phyloP scores from a whole-genome alignment of 2,888 invertebrate species.

The Amphipyra tragopoginis region DNA sequence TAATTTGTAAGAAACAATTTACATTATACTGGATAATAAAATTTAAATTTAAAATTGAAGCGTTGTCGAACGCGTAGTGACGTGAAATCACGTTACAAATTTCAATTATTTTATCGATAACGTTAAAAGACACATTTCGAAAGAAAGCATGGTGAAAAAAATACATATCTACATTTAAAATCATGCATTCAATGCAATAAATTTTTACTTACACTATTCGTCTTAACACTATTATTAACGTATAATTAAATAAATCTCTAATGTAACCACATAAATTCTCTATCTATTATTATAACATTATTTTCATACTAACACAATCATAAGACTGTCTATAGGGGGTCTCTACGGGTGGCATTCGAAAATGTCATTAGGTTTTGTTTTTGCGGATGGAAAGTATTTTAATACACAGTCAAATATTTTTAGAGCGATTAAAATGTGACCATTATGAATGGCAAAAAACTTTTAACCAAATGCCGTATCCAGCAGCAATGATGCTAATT shows the following conservation, averaged over 20 bases:
- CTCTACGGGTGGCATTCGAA: constrained; percentile 49
- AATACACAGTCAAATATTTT: constrained; percentile 22
- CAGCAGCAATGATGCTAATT: no score
- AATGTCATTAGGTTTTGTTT: constrained; percentile 31
- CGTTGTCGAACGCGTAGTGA: constrained; percentile 36
- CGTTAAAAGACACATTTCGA: constrained; percentile 57
- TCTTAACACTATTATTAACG: constrained; percentile 72
- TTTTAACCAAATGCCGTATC: no score
- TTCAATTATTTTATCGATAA: constrained; percentile 50
- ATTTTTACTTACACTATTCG: constrained; percentile 62
- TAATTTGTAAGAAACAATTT: constrained; percentile 53
- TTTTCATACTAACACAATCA: constrained; percentile 79
- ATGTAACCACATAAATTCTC: constrained; percentile 82
- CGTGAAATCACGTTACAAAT: constrained; percentile 28
- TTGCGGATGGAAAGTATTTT: constrained; percentile 21
- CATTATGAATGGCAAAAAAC: not conserved
- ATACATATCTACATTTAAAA: constrained; percentile 67
- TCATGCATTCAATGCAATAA: constrained; percentile 81
- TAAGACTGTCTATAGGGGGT: constrained; percentile 77
- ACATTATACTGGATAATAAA: constrained; percentile 49
- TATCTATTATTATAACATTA: constrained; percentile 72
- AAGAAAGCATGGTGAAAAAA: constrained; percentile 63
- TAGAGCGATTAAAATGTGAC: not conserved
- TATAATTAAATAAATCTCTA: constrained; percentile 79
- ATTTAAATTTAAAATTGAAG: constrained; percentile 46